A percentile compares a stretch with the other conserved stretches of the same genome.
Conservation (phyloP, 2,113 vertebrate genomes). For the Cariama cristata region DNA sequence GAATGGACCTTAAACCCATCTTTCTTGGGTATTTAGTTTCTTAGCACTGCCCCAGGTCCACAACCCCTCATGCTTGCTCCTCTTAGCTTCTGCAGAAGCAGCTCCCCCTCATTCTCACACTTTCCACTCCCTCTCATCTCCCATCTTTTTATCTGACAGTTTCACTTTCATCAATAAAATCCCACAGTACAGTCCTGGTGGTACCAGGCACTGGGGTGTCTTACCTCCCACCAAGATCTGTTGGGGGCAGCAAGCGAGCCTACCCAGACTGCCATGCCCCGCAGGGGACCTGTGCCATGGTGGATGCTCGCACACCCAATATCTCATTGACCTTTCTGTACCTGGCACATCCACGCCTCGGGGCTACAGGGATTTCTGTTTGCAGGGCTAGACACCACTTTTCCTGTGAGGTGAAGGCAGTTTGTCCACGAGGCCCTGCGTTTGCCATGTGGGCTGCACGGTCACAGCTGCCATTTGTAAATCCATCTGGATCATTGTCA, state of each 20-base stretch:
- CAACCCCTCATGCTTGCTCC: background rate
- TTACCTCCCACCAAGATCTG: background rate
- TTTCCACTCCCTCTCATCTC: background rate
- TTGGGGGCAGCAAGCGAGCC: background rate
- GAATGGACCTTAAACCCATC: background rate
- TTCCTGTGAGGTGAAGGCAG: background rate
- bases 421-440: fast-evolving
- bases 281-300: background rate
- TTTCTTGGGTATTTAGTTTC: background rate
- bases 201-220: background rate
- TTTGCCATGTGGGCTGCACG: background rate
- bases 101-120: background rate
- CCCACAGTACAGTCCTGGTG: background rate
- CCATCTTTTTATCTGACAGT: background rate
- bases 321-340: background rate
- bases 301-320: background rate
- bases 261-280: fast-evolving
- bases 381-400: background rate
- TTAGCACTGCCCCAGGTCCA: background rate
- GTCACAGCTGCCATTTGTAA: background rate
- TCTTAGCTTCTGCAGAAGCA: background rate
- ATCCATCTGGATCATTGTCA: fast-evolving
- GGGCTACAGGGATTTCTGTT: background rate
- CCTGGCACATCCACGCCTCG: fast-evolving
- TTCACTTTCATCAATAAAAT: background rate